These are phyloP conservation scores for Thamnophis elegans DNA, from an alignment of 2,797 vertebrate genomes.

Conservation along the genomic window DNA sequence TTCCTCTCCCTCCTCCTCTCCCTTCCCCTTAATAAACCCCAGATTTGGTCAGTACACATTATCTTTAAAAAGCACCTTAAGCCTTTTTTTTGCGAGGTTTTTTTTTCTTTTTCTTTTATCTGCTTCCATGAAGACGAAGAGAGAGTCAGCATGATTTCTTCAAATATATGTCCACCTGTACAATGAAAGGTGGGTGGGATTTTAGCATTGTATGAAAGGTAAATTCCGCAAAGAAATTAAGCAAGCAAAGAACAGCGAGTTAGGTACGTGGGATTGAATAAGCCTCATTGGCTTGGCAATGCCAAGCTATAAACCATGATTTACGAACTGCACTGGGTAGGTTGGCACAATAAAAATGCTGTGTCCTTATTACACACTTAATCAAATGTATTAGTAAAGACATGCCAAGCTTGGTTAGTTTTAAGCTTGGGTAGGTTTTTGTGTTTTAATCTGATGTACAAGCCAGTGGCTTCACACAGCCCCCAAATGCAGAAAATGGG, in stretches of 20 bases:
- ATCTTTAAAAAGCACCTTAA: not conserved
- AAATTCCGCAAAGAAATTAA: not conserved
- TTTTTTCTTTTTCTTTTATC: conserved; percentile 37
- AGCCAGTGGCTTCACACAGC: not conserved
- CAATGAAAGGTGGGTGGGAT: conserved; percentile 22
- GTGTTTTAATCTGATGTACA: not conserved
- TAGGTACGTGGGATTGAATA: not conserved
- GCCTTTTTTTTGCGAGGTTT: not conserved
- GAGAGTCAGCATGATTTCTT: conserved; percentile 48
- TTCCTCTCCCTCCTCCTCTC: not conserved
- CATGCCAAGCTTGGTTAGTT: not conserved
- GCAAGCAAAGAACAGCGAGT: not conserved
- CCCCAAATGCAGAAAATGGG: not conserved
- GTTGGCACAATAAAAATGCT: not conserved
- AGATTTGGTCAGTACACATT: not conserved
- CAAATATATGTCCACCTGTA: conserved; percentile 42
- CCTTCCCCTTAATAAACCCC: not conserved
- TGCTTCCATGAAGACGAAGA: conserved; percentile 65
- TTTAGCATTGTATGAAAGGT: not conserved
- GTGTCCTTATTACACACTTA: not conserved
- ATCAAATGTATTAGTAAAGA: not conserved
- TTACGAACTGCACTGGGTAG: not conserved
- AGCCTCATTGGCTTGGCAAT: not conserved
- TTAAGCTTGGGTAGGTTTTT: not conserved
- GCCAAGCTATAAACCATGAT: not conserved